phyloP scores from a whole-genome alignment of 2,113 vertebrate species.

The Phainopepla nitens region DNA sequence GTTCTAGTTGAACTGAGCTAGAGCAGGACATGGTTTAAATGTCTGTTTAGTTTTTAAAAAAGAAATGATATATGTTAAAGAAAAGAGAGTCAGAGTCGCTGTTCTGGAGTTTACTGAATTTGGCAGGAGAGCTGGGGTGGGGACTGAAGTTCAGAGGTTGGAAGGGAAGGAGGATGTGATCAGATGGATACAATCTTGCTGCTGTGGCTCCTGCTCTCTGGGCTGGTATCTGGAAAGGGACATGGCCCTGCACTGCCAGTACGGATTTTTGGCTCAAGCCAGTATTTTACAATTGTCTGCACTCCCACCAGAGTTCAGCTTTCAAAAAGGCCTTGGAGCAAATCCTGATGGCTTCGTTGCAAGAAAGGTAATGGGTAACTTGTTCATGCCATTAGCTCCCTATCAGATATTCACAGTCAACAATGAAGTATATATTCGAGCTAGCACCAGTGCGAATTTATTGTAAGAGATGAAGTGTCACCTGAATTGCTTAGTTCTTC shows the following conservation, averaged over 20 bases:
- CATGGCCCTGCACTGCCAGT: accelerated
- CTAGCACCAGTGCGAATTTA: background rate
- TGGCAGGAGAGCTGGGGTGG: accelerated
- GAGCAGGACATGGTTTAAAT: background rate
- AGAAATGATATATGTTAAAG: background rate
- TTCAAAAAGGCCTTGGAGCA: background rate
- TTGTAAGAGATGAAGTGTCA: background rate
- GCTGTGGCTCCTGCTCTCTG: background rate
- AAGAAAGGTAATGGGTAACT: background rate
- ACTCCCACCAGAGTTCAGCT: background rate
- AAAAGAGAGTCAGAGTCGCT: background rate
- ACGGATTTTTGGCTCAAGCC: background rate
- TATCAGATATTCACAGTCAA: background rate
- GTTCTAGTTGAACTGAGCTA: background rate
- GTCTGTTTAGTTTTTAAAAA: background rate
- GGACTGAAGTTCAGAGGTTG: accelerated
- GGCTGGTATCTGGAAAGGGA: background rate
- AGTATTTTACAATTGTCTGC: background rate
- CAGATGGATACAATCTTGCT: background rate
- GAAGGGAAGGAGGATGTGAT: background rate
- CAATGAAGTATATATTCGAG: background rate
- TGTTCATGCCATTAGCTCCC: background rate
- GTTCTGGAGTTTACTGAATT: background rate
- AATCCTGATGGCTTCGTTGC: background rate
- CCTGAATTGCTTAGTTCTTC: background rate